Percentiles rank a stretch among this genome's conserved stretches.
phyloP scores from a whole-genome alignment of 1,140 invertebrate genomes.

The Drosophila erecta region DNA sequence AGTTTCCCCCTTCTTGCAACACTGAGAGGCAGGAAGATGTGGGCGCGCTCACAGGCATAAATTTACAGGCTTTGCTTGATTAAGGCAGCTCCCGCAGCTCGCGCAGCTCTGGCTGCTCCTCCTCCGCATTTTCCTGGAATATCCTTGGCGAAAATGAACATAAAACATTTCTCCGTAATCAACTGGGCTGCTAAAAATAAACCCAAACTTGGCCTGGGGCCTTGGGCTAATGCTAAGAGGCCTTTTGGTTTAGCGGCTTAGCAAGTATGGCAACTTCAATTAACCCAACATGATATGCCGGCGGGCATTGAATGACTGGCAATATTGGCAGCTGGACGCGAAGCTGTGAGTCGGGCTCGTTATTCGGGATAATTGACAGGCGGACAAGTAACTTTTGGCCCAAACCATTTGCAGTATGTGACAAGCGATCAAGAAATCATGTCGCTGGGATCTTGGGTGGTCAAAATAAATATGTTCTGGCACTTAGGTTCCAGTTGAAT shows the following conservation, averaged over 20 bases:
- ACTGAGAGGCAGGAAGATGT: slow-evolving; percentile 23
- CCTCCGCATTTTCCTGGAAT: slow-evolving; percentile 26
- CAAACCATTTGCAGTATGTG: slow-evolving; percentile 44
- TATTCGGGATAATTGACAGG: slow-evolving; percentile 56
- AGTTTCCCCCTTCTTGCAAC: slow-evolving; percentile 14
- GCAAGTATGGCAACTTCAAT: slow-evolving; percentile 47
- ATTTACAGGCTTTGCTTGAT: slow-evolving; percentile 40
- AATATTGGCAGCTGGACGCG: slow-evolving; percentile 39
- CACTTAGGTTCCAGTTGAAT: slow-evolving; percentile 8
- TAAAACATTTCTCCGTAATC: slow-evolving; percentile 57
- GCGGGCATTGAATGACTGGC: slow-evolving; percentile 31
- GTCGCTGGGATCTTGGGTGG: slow-evolving; percentile 16
- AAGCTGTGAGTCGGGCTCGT: slow-evolving; percentile 12
- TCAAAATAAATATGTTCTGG: not conserved
- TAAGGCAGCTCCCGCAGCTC: slow-evolving; percentile 30
- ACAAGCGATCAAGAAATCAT: slow-evolving; percentile 41
- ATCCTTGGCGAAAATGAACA: slow-evolving; percentile 56
- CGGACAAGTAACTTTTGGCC: slow-evolving; percentile 26
- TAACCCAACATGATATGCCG: slow-evolving; percentile 44
- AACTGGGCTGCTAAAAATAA: slow-evolving; percentile 59
- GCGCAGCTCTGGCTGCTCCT: slow-evolving; percentile 1
- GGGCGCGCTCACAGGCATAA: slow-evolving; percentile 34
- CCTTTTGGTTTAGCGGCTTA: slow-evolving; percentile 32
- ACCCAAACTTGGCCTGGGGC: slow-evolving; percentile 20
- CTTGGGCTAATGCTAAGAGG: slow-evolving; percentile 18